phyloP scores from a whole-genome alignment of 2,797 vertebrate genomes.

The Micrastur ruficollis region DNA sequence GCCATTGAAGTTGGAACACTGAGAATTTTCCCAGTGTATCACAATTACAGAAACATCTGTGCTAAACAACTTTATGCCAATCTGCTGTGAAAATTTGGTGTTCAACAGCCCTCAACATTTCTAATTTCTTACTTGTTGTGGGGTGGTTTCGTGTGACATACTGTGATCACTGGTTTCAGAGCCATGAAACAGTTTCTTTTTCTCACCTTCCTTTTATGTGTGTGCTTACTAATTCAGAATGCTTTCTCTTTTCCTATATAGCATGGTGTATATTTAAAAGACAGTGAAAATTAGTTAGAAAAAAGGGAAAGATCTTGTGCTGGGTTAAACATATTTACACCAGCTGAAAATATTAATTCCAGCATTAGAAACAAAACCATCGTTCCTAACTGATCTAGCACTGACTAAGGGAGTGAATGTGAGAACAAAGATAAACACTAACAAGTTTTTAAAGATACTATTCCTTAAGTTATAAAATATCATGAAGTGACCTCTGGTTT shows the following conservation, averaged over 20 bases:
- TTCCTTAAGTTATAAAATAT: background rate
- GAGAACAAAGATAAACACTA: background rate
- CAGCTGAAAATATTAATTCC: background rate
- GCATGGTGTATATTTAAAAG: background rate
- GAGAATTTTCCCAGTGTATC: conserved; percentile 78
- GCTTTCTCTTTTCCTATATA: background rate
- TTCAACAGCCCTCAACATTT: conserved; percentile 64
- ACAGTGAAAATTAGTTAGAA: background rate
- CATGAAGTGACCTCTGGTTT: background rate
- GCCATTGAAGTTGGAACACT: conserved; percentile 54
- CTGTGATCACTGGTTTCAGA: conserved; percentile 15
- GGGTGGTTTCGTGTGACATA: conserved; percentile 46
- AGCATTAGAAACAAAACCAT: background rate
- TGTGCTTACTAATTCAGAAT: background rate
- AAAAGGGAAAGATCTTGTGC: background rate
- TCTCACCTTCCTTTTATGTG: background rate
- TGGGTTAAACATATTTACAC: background rate
- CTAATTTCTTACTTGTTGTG: conserved; percentile 56
- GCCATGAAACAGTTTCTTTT: background rate
- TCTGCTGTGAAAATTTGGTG: conserved; percentile 69
- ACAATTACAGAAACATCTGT: conserved; percentile 81
- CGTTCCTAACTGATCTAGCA: background rate
- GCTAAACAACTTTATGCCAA: conserved; percentile 64
- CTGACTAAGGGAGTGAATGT: background rate
- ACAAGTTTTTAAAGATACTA: background rate